Percentiles rank a stretch among this genome's conserved stretches.
Conservation (phyloP, 1,140 invertebrate genomes). For the Drosophila varians region DNA sequence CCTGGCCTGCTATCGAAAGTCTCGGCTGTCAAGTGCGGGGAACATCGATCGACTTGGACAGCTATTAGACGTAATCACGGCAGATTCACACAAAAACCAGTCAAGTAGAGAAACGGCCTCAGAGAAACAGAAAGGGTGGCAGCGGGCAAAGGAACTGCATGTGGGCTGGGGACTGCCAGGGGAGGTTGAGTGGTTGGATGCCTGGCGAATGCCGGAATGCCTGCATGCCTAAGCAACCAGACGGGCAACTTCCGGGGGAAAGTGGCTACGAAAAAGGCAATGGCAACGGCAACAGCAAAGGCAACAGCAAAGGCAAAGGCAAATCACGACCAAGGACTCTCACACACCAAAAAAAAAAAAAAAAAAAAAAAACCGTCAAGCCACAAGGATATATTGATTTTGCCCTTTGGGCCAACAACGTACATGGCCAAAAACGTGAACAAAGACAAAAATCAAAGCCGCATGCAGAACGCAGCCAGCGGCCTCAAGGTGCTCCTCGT, state of each 20-base stretch:
- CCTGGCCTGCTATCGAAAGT: constrained; percentile 17
- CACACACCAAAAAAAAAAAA: background rate
- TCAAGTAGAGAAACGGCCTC: constrained; percentile 8
- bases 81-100: constrained; percentile 45
- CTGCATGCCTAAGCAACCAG: constrained; percentile 61
- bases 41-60: constrained; percentile 82
- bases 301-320: constrained; percentile 20
- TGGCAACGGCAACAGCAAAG: background rate
- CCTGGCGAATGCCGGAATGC: constrained; percentile 33
- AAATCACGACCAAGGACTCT: constrained; percentile 39
- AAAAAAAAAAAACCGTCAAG: constrained; percentile 27
- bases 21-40: constrained; percentile 68
- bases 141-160: background rate
- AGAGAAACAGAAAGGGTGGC: background rate
- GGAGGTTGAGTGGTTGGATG: constrained; percentile 16
- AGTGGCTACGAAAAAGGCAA: constrained; percentile 5
- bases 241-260: constrained; percentile 57
- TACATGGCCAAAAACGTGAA: constrained; percentile 60
- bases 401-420: constrained; percentile 43
- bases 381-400: constrained; percentile 70
- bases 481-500: constrained; percentile 38
- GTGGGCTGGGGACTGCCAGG: background rate
- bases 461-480: constrained; percentile 68
- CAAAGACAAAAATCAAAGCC: constrained; percentile 62
- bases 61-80: constrained; percentile 83